These are phyloP conservation scores for Microtus montanus DNA, from an alignment of 2,113 vertebrate species.

Conservation along the genomic window DNA sequence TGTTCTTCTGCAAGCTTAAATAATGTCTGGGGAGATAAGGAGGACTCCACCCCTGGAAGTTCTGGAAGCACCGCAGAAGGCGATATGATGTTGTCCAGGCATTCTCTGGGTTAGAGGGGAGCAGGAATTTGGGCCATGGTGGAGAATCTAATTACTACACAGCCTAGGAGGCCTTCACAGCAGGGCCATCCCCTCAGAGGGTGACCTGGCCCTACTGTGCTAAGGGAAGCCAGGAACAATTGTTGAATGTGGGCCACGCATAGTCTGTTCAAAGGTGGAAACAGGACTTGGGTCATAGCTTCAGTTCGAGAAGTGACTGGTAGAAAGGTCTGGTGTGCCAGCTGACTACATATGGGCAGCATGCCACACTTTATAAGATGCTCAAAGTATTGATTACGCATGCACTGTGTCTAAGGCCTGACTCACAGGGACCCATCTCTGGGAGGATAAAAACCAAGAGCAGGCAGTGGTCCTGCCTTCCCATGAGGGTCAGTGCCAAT, in stretches of 20 bases:
- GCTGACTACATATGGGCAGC: rapidly evolving
- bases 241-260: rapidly evolving
- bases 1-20: not conserved
- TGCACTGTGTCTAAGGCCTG: not conserved
- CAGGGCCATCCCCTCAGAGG: not conserved
- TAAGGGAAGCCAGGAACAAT: not conserved
- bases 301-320: not conserved
- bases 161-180: not conserved
- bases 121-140: not conserved
- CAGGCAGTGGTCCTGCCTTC: not conserved
- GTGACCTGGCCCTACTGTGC: not conserved
- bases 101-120: not conserved
- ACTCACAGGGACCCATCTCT: rapidly evolving
- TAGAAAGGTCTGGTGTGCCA: not conserved
- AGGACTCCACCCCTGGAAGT: not conserved
- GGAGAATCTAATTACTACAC: not conserved
- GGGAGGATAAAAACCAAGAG: not conserved
- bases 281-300: not conserved
- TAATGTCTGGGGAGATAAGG: not conserved
- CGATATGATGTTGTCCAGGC: not conserved
- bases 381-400: rapidly evolving
- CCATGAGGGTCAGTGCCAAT: rapidly evolving
- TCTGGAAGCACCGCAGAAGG: not conserved
- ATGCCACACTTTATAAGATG: not conserved
- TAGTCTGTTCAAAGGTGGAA: not conserved